Conservation (phyloP, 2,797 vertebrate species). For the Delichon dasypus region DNA sequence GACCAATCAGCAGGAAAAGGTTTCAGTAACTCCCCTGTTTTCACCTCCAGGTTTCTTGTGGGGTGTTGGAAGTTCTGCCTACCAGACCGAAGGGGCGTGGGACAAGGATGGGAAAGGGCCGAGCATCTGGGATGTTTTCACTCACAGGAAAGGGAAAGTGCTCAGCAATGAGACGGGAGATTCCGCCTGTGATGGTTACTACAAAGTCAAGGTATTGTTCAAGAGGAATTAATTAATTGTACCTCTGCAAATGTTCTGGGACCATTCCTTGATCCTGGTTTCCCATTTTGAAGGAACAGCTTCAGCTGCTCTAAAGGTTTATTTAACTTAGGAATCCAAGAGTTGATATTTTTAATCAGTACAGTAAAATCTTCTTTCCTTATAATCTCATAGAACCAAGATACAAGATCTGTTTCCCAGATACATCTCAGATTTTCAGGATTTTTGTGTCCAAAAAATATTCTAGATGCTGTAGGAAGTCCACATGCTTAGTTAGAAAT, state of each 20-base stretch:
- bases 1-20: not conserved
- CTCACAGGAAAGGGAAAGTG: conserved; percentile 84
- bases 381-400: not conserved
- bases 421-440: not conserved
- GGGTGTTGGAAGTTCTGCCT: conserved; percentile 93
- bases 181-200: conserved; percentile 88
- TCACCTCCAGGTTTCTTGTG: conserved; percentile 87
- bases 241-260: not conserved
- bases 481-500: not conserved
- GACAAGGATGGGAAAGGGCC: conserved; percentile 92
- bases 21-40: not conserved
- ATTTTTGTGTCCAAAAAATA: not conserved
- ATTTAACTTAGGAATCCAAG: not conserved
- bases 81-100: conserved; percentile 97
- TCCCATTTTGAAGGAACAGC: not conserved
- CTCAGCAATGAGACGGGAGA: conserved; percentile 86
- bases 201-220: conserved; percentile 83
- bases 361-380: not conserved
- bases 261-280: not conserved
- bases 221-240: accelerated
- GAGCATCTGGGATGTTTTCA: conserved; percentile 94
- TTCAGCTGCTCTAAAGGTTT: not conserved
- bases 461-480: not conserved
- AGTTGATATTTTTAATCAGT: not conserved
- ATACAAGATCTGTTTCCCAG: not conserved